Conservation (phyloP, 2,797 vertebrate genomes). For the Rousettus madagascariensis region DNA sequence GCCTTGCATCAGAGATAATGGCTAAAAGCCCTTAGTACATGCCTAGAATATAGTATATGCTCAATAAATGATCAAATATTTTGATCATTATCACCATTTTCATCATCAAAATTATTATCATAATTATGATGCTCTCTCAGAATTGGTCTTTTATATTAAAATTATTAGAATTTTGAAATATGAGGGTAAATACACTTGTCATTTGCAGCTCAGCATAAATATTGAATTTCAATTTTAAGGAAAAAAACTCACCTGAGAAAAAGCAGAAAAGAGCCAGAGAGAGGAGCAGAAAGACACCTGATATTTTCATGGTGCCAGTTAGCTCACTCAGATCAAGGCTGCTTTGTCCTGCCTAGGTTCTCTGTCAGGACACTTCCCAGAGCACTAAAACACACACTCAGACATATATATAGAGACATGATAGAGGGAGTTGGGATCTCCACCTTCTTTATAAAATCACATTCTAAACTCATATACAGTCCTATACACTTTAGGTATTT, state of each 20-base stretch:
- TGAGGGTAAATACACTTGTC: neutral
- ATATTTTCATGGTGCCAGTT: slow-evolving; percentile 71
- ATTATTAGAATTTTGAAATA: slow-evolving; percentile 30
- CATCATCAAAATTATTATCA: neutral
- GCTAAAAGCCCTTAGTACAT: neutral
- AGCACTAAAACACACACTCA: slow-evolving; percentile 52
- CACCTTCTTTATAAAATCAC: slow-evolving; percentile 79
- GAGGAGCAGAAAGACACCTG: slow-evolving; percentile 67
- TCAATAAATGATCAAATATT: neutral
- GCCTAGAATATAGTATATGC: neutral
- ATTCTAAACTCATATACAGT: slow-evolving; percentile 20
- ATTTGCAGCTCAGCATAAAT: neutral
- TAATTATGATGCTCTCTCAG: neutral
- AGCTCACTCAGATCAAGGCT: slow-evolving; percentile 45
- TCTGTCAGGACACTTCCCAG: slow-evolving; percentile 64
- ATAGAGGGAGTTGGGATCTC: slow-evolving; percentile 54
- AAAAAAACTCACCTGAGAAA: slow-evolving; percentile 78
- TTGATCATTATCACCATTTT: neutral
- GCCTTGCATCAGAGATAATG: neutral
- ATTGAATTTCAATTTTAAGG: slow-evolving; percentile 15
- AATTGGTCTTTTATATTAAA: neutral
- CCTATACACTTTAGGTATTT: slow-evolving; percentile 20
- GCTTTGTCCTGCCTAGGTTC: slow-evolving; percentile 69
- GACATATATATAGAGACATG: slow-evolving; percentile 52
- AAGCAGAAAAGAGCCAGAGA: slow-evolving; percentile 79